Evolutionary conservation across 2,888 invertebrate species (phyloP).

Genomic region (Pseudococcus jackbeardsleyi): DNA sequence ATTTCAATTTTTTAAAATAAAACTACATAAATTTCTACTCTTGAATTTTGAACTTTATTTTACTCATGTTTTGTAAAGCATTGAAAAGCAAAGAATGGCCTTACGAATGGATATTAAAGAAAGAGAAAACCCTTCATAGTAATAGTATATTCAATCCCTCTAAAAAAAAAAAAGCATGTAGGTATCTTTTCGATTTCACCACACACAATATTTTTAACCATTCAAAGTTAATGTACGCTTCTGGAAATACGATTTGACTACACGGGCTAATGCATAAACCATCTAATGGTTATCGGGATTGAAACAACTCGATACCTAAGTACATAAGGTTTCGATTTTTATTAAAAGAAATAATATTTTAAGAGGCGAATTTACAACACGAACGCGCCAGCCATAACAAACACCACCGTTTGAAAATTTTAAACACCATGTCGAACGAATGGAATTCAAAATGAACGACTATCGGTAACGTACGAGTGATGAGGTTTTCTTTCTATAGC

Average conservation of each 20-base stretch:
- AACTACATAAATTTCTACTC: too few species aligned
- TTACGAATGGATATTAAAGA: too few species aligned
- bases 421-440: constrained; percentile 35
- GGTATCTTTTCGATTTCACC: too few species aligned
- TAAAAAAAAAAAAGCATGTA: too few species aligned
- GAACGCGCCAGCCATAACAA: constrained; percentile 36
- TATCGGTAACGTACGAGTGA: constrained; percentile 40
- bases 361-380: constrained; percentile 25
- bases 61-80: too few species aligned
- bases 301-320: not conserved
- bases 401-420: constrained; percentile 10
- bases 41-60: too few species aligned
- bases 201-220: too few species aligned
- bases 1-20: too few species aligned
- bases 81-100: too few species aligned
- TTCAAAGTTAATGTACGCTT: not conserved
- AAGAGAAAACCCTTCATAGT: too few species aligned
- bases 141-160: too few species aligned
- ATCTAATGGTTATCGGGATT: not conserved
- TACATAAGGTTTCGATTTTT: not conserved
- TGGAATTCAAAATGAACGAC: constrained; percentile 41
- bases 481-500: constrained; percentile 27
- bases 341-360: constrained; percentile 44
- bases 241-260: not conserved
- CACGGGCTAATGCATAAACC: not conserved